Evolutionary conservation across 2,113 vertebrate species (phyloP), one percentile per base, ranked within the genome.

Genomic region (Forbesichthys agassizii): DNA sequence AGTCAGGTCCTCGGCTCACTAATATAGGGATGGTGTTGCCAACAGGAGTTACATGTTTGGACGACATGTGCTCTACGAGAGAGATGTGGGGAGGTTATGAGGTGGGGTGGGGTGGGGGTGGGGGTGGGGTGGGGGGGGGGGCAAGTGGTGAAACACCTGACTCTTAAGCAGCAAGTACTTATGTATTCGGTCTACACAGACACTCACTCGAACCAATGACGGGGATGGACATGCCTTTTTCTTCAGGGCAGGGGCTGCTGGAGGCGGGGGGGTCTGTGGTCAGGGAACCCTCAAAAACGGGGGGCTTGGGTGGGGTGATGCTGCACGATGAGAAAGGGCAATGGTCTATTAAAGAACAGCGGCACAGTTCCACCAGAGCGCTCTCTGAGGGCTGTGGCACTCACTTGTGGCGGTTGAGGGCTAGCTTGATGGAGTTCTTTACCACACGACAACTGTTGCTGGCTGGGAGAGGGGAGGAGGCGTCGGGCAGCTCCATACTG

Each of bases 341-440:
- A 72, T 61, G 53, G 13, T 55, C 8, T 27, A 27, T 27, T 27
- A 27, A 47, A 36, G 51, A 67, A 48, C 14, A 48, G 66, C 33
- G 57, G 57, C 20, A 33, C 27, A 20, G 20, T 13, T 59, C 11
- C 5, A 42, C 0, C 1, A n/a, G 16, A 2, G 20, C 3, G 7
- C 5, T 36, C 57, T 51, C 33, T 33, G 2, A 33, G 6, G 46
- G 27, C 16, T 63, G 42, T 33, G 11, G 48, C 11, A 55, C 86
- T 93, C 80, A 93, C 93, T 90, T 92, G 92, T 80, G 82, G 86
- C 95, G 94, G 71, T 98, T 99, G 77, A 99, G 95, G 42, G 98
- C 98, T 80, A 99, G 92, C 86, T 97, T 95, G 85, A 99, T 98
- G 64, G 98, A 98, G 84, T 98, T 98, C 84, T 98, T 99, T 75